phyloP scores from a whole-genome alignment of 1,140 invertebrate genomes.

The Eurosta solidaginis region DNA sequence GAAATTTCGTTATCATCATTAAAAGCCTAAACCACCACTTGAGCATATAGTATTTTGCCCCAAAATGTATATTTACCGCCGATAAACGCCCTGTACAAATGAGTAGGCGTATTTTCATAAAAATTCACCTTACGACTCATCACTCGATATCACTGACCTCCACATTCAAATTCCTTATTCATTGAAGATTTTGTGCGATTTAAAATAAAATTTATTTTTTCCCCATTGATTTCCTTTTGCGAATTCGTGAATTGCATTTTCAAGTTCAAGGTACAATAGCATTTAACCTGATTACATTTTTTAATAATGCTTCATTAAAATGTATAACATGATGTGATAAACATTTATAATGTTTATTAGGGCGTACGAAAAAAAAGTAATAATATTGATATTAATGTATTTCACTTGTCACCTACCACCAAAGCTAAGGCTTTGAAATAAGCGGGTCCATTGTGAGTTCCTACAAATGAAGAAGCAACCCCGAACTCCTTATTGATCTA shows the following conservation, averaged over 20 bases:
- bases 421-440: too few relatives aligned
- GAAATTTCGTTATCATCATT: too few relatives aligned
- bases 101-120: neutral
- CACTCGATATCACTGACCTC: neutral
- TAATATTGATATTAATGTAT: too few relatives aligned
- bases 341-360: neutral
- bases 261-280: conserved; percentile 23
- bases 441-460: too few relatives aligned
- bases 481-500: too few relatives aligned
- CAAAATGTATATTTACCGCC: neutral
- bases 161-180: neutral
- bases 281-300: conserved; percentile 17
- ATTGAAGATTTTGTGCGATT: neutral
- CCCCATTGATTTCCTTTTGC: neutral
- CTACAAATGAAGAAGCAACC: too few relatives aligned
- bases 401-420: too few relatives aligned
- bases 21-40: too few relatives aligned
- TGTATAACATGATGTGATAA: neutral
- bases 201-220: neutral
- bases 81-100: neutral
- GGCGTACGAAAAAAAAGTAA: too few relatives aligned
- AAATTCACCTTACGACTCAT: neutral
- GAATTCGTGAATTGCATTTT: neutral
- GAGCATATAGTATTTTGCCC: too few relatives aligned
- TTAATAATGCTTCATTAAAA: neutral